Percentiles rank a stretch among this genome's conserved stretches.
phyloP scores from a whole-genome alignment of 2,797 vertebrate species.

The Ctenosaura bakeri region DNA sequence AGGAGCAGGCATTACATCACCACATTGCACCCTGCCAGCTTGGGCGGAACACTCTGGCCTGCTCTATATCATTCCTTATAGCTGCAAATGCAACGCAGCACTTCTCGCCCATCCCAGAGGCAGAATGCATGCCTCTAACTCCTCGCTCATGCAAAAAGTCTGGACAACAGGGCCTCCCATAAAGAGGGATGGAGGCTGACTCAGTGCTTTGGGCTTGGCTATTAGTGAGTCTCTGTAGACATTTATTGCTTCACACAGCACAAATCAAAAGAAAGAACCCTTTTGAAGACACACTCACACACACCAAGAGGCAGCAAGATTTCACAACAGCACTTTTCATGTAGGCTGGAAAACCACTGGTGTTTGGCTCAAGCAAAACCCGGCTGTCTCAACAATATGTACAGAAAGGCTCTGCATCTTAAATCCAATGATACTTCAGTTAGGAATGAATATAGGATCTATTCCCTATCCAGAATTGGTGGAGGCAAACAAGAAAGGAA shows the following conservation, averaged over 20 bases:
- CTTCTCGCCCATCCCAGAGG: slow-evolving; percentile 6
- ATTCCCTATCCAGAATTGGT: background rate
- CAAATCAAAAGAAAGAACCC: slow-evolving; percentile 19
- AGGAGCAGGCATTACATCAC: background rate
- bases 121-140: background rate
- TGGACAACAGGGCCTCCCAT: slow-evolving; percentile 7
- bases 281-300: background rate
- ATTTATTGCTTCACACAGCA: slow-evolving; percentile 6
- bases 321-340: background rate
- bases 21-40: background rate
- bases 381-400: background rate
- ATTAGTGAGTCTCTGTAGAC: slow-evolving; percentile 33
- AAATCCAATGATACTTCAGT: background rate
- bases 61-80: slow-evolving; percentile 3
- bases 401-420: background rate
- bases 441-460: background rate
- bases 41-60: background rate
- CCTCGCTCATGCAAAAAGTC: slow-evolving; percentile 13
- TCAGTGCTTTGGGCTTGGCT: slow-evolving; percentile 24
- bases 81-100: slow-evolving; percentile 8
- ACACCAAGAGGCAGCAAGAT: background rate
- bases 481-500: background rate
- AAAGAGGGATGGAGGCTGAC: slow-evolving; percentile 5
- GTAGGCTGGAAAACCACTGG: background rate
- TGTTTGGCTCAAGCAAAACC: background rate